Conservation (phyloP, 1,140 invertebrate genomes). For the Tenebrio molitor region DNA sequence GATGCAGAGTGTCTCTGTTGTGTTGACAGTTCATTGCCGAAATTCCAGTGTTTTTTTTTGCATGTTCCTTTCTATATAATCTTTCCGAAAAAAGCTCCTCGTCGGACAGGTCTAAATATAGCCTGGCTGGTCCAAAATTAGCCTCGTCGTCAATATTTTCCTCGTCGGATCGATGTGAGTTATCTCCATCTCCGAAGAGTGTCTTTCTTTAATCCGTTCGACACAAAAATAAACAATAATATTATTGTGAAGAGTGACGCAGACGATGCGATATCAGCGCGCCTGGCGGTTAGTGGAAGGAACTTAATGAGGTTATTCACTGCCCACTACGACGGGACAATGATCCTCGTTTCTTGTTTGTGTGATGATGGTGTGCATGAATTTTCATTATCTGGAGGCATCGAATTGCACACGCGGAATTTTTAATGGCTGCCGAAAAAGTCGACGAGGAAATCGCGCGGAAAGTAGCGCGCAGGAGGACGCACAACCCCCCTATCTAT, state of each 20-base stretch:
- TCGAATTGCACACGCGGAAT: not conserved
- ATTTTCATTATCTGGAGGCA: not conserved
- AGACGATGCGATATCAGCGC: conserved; percentile 43
- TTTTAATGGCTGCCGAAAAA: not conserved
- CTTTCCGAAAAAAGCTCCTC: not conserved
- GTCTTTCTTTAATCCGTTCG: conserved; percentile 8
- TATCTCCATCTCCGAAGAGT: not conserved
- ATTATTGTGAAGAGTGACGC: conserved; percentile 41
- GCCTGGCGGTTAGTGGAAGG: conserved; percentile 33
- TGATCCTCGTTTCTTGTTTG: conserved; percentile 46
- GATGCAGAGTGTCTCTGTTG: no score
- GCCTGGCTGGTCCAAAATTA: not conserved
- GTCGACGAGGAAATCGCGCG: not conserved
- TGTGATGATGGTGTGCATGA: conserved; percentile 28
- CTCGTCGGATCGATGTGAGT: conserved; percentile 10
- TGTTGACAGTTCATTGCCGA: not conserved
- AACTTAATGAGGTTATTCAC: conserved; percentile 46
- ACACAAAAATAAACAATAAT: conserved; percentile 42
- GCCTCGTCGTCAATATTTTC: conserved; percentile 22
- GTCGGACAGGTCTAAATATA: conserved; percentile 23
- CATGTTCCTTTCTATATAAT: not conserved
- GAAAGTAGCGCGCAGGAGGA: no score
- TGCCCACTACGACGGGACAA: conserved; percentile 40
- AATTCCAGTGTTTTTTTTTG: not conserved
- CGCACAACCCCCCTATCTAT: conserved; percentile 4